Evolutionary conservation across 2,797 vertebrate species (phyloP), one percentile per base, ranked within the genome.

Genomic region (Botia kubotai): DNA sequence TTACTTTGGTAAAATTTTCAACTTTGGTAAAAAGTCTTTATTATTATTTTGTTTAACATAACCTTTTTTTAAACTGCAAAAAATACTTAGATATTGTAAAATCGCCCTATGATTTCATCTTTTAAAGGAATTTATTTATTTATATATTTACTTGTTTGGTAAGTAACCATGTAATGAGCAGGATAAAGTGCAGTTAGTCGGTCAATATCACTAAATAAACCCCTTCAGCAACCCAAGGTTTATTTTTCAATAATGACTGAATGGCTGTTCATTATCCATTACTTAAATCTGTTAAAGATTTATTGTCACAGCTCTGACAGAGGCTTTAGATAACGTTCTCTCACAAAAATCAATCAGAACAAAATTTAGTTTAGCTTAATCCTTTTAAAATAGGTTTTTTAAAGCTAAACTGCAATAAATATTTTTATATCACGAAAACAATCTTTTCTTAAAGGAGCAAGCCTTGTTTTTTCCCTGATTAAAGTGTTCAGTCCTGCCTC

Each of bases 361-460:
- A 21, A 21, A 62, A 62, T 62, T 23, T 62, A 16, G 11, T 14
- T 71, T 71, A 39, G 71, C 26, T 4, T 36, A n/a, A 16, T 71
- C 76, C 21, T 33, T 78, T 62, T 36, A 62, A 79, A 78, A 79
- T 60, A 71, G 16, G 66, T 55, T 17, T 12, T 79, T 75, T 86
- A 74, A 74, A 72, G 26, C 36, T 67, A 57, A 63, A 66, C 12
- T 68, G 80, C 67, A 83, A 81, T 77, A 76, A 85, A 79, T 76
- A 83, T 82, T 83, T 85, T 16, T 58, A 75, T 50, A 75, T 68
- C 75, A 36, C 50, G 17, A 68, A 84, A 84, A 84, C 58, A 63
- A 82, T 85, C 68, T 76, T 52, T 75, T 77, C 52, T 84, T 70
- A 83, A 81, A 70, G 82, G 82, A 84, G 71, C 73, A 79, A 83